phyloP scores from a whole-genome alignment of 2,113 vertebrate species.

The Mus pahari region DNA sequence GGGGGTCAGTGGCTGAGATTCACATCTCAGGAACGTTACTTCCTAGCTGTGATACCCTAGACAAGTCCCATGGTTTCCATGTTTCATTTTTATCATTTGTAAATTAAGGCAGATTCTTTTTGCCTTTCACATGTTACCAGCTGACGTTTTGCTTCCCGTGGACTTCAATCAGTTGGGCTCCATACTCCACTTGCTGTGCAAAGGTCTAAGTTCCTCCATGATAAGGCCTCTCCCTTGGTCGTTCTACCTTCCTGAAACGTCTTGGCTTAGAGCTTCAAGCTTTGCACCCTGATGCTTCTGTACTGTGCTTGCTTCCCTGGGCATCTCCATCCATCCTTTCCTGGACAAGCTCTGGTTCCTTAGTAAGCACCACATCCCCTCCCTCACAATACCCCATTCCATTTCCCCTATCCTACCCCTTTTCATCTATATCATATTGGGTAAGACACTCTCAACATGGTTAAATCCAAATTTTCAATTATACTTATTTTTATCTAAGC shows the following conservation, averaged over 20 bases:
- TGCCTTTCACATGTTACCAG: background rate
- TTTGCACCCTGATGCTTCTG: background rate
- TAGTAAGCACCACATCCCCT: background rate
- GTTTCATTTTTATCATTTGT: background rate
- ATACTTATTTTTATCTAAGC: background rate
- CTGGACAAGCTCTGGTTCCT: background rate
- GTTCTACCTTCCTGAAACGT: background rate
- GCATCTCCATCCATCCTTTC: background rate
- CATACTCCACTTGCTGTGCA: background rate
- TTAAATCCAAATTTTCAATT: background rate
- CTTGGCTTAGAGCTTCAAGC: background rate
- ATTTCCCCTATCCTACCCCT: background rate
- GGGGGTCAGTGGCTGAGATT: background rate
- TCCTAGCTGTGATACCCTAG: background rate
- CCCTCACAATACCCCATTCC: background rate
- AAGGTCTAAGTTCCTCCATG: background rate
- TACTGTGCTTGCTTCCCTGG: background rate
- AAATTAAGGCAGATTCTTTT: background rate
- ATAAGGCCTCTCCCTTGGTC: background rate
- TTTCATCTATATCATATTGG: background rate
- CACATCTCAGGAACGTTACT: slow-evolving; percentile 7
- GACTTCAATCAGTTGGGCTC: background rate
- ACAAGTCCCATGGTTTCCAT: background rate
- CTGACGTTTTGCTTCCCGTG: background rate
- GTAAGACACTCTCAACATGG: background rate